Base-by-base conservation (phyloP, 2,113 vertebrate species). In the Amazona guildingii region DNA sequence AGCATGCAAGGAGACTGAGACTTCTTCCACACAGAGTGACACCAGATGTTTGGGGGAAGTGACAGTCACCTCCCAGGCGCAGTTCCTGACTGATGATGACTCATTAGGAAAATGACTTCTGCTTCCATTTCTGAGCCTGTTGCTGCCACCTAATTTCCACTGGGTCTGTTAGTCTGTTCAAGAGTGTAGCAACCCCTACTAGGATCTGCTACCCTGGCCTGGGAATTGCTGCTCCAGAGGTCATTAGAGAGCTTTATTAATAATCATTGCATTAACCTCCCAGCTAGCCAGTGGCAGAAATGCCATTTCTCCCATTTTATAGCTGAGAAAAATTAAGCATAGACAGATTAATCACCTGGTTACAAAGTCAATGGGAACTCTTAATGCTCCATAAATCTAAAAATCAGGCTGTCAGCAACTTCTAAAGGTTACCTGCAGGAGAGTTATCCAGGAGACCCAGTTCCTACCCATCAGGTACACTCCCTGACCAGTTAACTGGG, bases 371-470 rank as follows among this genome's bases (percentile, higher is more conserved):
- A 68, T 74, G 64, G 88, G 57, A 96, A 48, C 44, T 33, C 70
- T 88, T 92, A 97, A 93, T 93, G 86, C 90, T 92, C 79, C 76
- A 88, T 96, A 78, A 88, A 94, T 96, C 83, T 79, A 73, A 82
- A 93, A 95, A 95, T 95, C 51, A 89, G 90, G 66, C 80, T 94
- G 83, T 88, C 90, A 91, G 86, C 86, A 94, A 59, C 76, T 86
- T 41, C 72, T 72, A 31, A 68, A 94, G 66, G 24, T 28, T 72
- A 81, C 49, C 76, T 75, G 52, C 61, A 78, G 90, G 76, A 86
- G 70, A 86, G 27, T 62, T 77, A 29, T 51, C 52, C n/a, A 49
- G 44, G 48, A 88, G 33, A 55, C 39, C 24, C 61, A 31, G 18
- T 57, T 74, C 49, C 43, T 88, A 43, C 39, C 29, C 39, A 23